Percentiles rank a stretch among this genome's conserved stretches.
Conservation (phyloP, 92 coral and sea anemone species). For the Porites divaricata region DNA sequence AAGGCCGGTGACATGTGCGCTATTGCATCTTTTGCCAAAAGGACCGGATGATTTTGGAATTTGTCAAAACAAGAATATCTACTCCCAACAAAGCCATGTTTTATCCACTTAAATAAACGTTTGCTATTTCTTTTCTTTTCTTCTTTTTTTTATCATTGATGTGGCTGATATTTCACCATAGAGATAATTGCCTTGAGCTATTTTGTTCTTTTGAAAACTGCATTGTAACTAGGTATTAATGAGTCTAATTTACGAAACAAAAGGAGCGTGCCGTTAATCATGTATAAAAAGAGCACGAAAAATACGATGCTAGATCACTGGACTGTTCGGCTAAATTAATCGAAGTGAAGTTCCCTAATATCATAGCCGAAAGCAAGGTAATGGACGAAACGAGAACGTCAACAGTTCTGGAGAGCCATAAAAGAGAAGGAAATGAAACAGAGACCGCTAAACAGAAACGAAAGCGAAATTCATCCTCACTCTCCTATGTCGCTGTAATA, state of each 20-base stretch:
- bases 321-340: not conserved
- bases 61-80: slow-evolving; percentile 5
- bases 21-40: not conserved
- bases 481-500: slow-evolving; percentile 38
- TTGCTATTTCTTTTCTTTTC: no score
- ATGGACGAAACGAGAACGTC: not conserved
- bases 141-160: not conserved
- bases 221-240: slow-evolving; percentile 22
- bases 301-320: not conserved
- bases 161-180: not conserved
- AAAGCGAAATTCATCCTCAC: slow-evolving; percentile 23
- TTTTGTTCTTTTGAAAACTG: slow-evolving; percentile 5
- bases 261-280: slow-evolving; percentile 10
- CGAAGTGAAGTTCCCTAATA: not conserved
- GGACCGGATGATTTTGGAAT: slow-evolving; percentile 20
- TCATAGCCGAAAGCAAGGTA: not conserved
- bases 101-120: not conserved
- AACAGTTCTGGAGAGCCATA: not conserved
- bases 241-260: slow-evolving; percentile 35
- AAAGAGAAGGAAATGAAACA: not conserved
- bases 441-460: not conserved
- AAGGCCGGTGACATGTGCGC: not conserved
- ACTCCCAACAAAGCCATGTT: slow-evolving; percentile 15
- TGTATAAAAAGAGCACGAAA: not conserved
- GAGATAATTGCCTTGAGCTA: slow-evolving; percentile 7